Conservation (phyloP, 1,140 invertebrate species). For the Streblospio benedicti region DNA sequence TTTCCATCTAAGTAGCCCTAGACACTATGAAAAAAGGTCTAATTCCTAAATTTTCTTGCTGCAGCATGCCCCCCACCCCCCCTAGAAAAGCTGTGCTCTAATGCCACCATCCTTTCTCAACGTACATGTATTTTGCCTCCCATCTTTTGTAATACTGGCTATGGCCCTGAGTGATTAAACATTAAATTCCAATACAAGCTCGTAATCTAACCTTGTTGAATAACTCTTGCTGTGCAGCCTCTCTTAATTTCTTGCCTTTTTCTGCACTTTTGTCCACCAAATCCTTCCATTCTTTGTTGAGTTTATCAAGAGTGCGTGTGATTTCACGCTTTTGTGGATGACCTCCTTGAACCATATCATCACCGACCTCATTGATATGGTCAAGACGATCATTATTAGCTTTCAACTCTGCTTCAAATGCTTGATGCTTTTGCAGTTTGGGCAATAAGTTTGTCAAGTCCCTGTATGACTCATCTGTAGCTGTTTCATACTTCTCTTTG, state of each 20-base stretch:
- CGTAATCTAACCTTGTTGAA: no score
- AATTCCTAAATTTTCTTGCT: no score
- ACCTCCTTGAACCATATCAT: slow-evolving; percentile 87
- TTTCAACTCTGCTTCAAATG: slow-evolving; percentile 86
- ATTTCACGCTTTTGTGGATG: slow-evolving; percentile 92
- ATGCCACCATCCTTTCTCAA: no score
- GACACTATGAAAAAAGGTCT: no score
- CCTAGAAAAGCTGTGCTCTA: no score
- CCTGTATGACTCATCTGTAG: slow-evolving; percentile 83
- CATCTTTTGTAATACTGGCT: no score
- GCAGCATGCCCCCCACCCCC: no score
- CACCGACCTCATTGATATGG: slow-evolving; percentile 80
- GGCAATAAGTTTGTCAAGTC: slow-evolving; percentile 83
- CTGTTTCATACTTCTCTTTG: slow-evolving; percentile 79
- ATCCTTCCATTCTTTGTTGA: slow-evolving; percentile 82
- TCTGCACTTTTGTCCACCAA: slow-evolving; percentile 65
- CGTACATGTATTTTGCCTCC: no score
- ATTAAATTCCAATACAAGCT: no score
- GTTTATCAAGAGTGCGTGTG: slow-evolving; percentile 75
- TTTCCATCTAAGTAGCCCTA: no score
- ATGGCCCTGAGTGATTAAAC: no score
- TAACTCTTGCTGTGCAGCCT: slow-evolving; percentile 68
- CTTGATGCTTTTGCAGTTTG: slow-evolving; percentile 94
- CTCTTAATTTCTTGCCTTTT: slow-evolving; percentile 70
- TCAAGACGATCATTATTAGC: slow-evolving; percentile 91